Evolutionary conservation across 2,797 vertebrate genomes (phyloP).

Genomic region (Dryobates pubescens): DNA sequence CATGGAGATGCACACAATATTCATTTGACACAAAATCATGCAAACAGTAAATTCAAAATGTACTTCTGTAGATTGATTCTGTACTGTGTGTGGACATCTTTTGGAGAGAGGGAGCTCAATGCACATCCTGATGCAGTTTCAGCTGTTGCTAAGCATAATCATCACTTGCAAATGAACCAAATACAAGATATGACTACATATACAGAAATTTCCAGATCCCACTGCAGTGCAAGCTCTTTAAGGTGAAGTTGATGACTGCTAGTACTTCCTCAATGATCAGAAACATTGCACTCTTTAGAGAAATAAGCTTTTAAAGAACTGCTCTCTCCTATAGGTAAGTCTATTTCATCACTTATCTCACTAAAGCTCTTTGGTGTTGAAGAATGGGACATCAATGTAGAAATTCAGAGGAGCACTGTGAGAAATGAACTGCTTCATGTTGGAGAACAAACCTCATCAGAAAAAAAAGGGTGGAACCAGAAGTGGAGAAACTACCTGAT

Average conservation of each 20-base stretch:
- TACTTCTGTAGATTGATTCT: neutral
- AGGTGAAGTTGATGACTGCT: neutral
- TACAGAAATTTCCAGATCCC: neutral
- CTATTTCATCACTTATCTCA: neutral
- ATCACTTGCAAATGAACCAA: neutral
- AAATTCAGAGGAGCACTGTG: neutral
- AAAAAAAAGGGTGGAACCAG: neutral
- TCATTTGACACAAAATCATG: neutral
- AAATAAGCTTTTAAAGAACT: neutral
- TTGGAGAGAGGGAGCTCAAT: neutral
- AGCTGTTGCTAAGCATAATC: neutral
- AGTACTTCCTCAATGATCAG: neutral
- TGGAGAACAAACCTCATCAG: neutral
- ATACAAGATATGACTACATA: neutral
- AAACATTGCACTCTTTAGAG: neutral
- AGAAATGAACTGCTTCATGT: neutral
- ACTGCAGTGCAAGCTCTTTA: neutral
- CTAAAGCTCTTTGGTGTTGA: neutral
- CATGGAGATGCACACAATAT: rapidly evolving
- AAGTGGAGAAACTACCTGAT: neutral
- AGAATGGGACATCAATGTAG: neutral
- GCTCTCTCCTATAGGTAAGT: neutral
- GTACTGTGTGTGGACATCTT: neutral
- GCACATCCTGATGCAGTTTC: neutral
- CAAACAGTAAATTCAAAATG: neutral